Percentiles rank a stretch among this genome's conserved stretches.
These are phyloP conservation scores for Oreamnos americanus DNA, from an alignment of 2,113 vertebrate genomes.

Conservation along the genomic window DNA sequence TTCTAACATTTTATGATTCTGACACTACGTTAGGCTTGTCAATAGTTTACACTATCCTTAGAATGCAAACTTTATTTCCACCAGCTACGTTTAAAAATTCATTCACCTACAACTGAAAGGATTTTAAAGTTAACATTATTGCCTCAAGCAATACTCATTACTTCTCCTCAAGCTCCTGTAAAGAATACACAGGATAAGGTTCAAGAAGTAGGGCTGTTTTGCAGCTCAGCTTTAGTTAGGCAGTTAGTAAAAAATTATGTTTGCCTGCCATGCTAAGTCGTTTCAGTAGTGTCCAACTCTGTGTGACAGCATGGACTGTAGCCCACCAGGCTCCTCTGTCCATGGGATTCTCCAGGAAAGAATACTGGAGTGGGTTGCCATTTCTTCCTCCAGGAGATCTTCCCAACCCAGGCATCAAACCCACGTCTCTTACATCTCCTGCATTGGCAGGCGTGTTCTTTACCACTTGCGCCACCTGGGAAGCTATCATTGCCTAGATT, in stretches of 20 bases:
- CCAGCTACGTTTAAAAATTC: not conserved
- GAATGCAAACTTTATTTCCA: not conserved
- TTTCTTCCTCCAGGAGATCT: not conserved
- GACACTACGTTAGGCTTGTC: not conserved
- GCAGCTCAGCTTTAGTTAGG: not conserved
- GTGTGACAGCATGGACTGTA: not conserved
- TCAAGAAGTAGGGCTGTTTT: not conserved
- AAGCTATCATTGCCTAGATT: not conserved
- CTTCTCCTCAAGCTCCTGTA: not conserved
- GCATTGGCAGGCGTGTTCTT: not conserved
- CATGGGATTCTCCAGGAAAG: not conserved
- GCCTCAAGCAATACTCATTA: not conserved
- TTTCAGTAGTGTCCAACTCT: not conserved
- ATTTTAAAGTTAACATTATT: not conserved
- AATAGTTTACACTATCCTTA: not conserved
- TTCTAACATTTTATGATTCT: not conserved
- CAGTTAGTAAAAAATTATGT: not conserved
- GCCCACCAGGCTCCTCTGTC: not conserved
- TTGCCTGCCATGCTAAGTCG: not conserved
- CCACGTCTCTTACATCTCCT: not conserved
- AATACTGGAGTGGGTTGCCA: not conserved
- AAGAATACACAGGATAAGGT: not conserved
- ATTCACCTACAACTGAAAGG: not conserved
- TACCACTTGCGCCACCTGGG: not conserved
- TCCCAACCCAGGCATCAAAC: not conserved